A percentile compares a stretch with the other conserved stretches of the same genome.
These are phyloP conservation scores for Anolis apletophallus DNA, from an alignment of 2,797 vertebrate genomes.

Conservation along the genomic window DNA sequence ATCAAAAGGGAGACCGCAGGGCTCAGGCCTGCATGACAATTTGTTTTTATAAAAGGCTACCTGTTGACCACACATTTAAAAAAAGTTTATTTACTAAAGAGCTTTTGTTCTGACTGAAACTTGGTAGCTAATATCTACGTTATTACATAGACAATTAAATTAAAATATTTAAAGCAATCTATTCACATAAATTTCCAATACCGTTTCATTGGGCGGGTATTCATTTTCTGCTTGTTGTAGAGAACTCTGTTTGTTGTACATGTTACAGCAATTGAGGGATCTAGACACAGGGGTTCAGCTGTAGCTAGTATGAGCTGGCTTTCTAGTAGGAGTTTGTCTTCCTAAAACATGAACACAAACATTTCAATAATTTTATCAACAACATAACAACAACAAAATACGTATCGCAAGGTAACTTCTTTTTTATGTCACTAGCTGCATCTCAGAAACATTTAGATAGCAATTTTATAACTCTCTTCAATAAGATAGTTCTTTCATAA, in stretches of 20 bases:
- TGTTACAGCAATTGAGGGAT: slow-evolving; percentile 95
- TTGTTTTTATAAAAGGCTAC: not conserved
- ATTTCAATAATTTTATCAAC: not conserved
- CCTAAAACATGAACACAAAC: slow-evolving; percentile 78
- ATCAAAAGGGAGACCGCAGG: not conserved
- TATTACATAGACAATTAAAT: slow-evolving; percentile 1
- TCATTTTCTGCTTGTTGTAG: slow-evolving; percentile 99
- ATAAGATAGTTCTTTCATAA: not conserved
- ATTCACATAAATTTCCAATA: slow-evolving; percentile 61
- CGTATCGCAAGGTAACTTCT: not conserved
- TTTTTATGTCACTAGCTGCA: not conserved
- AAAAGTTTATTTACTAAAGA: not conserved
- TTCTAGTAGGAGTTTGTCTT: slow-evolving; percentile 96
- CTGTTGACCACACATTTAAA: not conserved
- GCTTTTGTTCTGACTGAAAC: not conserved
- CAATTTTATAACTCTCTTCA: not conserved
- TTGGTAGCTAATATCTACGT: not conserved
- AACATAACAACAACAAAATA: too few species aligned
- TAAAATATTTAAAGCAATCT: not conserved
- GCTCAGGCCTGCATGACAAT: not conserved
- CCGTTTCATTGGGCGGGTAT: slow-evolving; percentile 96
- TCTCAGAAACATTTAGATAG: not conserved
- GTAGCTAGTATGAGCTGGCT: slow-evolving; percentile 97
- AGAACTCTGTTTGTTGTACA: slow-evolving; percentile 95
- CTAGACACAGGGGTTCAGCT: slow-evolving; percentile 96